Percentiles rank a stretch among this genome's conserved stretches.
phyloP scores from a whole-genome alignment of 2,888 invertebrate genomes.

The Drosophila lacicola region DNA sequence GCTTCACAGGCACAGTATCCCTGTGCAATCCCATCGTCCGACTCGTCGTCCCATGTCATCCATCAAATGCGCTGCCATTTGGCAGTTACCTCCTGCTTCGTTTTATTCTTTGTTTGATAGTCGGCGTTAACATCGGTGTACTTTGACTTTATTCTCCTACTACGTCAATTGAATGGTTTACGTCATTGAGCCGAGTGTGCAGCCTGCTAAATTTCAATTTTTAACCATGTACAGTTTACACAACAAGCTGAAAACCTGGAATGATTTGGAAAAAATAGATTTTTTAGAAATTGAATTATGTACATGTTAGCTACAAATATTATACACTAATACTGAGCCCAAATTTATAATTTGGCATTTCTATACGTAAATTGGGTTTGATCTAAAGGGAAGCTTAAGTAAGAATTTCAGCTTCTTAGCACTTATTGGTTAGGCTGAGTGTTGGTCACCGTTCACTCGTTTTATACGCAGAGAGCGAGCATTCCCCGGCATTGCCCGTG shows the following conservation, averaged over 20 bases:
- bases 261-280: neutral
- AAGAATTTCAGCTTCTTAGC: too few relatives aligned
- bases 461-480: too few relatives aligned
- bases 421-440: too few relatives aligned
- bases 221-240: conserved; percentile 18
- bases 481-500: too few relatives aligned
- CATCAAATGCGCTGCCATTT: conserved; percentile 58
- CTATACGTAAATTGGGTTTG: too few relatives aligned
- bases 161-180: conserved; percentile 64
- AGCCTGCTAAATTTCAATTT: conserved; percentile 19
- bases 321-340: too few relatives aligned
- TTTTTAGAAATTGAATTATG: too few relatives aligned
- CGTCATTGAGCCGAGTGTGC: conserved; percentile 43
- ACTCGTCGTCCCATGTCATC: conserved; percentile 38
- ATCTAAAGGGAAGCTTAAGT: too few relatives aligned
- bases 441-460: too few relatives aligned
- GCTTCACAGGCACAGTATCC: conserved; percentile 22
- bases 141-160: conserved; percentile 70
- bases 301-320: too few relatives aligned
- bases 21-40: conserved; percentile 10
- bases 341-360: too few relatives aligned
- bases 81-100: conserved; percentile 57
- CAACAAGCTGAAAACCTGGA: neutral
- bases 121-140: conserved; percentile 36
- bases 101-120: conserved; percentile 19